phyloP scores from a whole-genome alignment of 2,888 invertebrate species.

The Polymixis lichenea region DNA sequence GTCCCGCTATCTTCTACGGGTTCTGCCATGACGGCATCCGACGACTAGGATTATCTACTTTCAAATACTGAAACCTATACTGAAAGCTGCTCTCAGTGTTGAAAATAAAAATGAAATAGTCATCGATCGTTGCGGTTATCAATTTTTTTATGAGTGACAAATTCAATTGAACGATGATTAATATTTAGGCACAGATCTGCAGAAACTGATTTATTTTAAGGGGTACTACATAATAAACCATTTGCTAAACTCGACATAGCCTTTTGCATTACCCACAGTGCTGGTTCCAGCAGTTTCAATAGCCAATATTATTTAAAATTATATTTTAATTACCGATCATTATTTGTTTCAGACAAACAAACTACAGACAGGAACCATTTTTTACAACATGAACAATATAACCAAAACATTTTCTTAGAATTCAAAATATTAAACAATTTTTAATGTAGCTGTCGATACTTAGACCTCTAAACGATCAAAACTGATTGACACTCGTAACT shows the following conservation, averaged over 20 bases:
- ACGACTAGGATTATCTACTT: too few relatives aligned
- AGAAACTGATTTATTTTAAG: too few relatives aligned
- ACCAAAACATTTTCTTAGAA: not conserved
- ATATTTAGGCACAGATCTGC: not conserved
- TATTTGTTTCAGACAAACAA: not conserved
- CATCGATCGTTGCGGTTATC: not conserved
- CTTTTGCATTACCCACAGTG: not conserved
- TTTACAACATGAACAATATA: not conserved
- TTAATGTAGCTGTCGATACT: conserved; percentile 24
- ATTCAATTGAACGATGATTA: not conserved
- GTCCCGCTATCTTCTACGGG: too few relatives aligned
- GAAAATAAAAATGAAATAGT: not conserved
- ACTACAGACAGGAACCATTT: conserved; percentile 7
- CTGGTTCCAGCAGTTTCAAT: too few relatives aligned
- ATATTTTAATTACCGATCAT: not conserved
- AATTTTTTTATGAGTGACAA: not conserved
- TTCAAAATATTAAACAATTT: conserved; percentile 15
- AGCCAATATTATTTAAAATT: not conserved
- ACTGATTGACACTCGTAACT: conserved; percentile 66
- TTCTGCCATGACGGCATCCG: too few relatives aligned
- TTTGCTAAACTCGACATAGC: not conserved
- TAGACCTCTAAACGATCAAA: conserved; percentile 33
- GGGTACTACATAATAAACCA: not conserved
- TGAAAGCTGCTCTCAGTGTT: not conserved
- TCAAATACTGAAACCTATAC: not conserved